These are phyloP conservation scores for Stratiolaelaps scimitus DNA, from an alignment of 1,140 invertebrate genomes.

Conservation along the genomic window DNA sequence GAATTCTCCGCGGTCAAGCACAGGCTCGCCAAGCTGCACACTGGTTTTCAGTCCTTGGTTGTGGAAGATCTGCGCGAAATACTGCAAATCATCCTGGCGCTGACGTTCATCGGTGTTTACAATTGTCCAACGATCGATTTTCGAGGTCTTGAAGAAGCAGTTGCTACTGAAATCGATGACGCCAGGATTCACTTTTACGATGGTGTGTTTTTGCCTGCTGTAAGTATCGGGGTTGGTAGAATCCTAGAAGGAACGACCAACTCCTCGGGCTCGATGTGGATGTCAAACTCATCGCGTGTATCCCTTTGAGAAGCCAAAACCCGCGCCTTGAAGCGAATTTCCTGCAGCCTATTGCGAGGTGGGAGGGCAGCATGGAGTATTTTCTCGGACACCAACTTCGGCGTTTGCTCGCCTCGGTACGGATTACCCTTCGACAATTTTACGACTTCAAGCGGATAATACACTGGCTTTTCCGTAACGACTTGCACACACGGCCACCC, in stretches of 20 bases:
- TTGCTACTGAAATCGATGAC: slow-evolving; percentile 1
- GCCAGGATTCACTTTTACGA: not conserved
- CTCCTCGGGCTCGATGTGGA: not conserved
- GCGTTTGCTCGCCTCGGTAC: slow-evolving; percentile 5
- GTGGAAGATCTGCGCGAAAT: not conserved
- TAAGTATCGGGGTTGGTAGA: not conserved
- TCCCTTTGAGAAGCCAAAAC: not conserved
- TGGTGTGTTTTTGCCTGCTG: not conserved
- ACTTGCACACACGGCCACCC: not conserved
- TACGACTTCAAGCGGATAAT: not conserved
- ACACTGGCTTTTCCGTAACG: not conserved
- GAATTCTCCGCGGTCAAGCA: not conserved
- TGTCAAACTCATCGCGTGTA: not conserved
- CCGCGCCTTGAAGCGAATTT: not conserved
- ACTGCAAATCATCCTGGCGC: not conserved
- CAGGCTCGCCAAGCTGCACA: not conserved
- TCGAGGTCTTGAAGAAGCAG: not conserved
- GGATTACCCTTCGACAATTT: not conserved
- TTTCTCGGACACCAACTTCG: not conserved
- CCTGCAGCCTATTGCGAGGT: not conserved
- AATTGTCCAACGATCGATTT: slow-evolving; percentile 2
- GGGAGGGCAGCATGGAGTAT: not conserved
- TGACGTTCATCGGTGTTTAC: not conserved
- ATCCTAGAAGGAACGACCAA: not conserved
- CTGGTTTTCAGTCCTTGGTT: not conserved